Conservation (phyloP, 2,797 vertebrate genomes). For the Ara ararauna region DNA sequence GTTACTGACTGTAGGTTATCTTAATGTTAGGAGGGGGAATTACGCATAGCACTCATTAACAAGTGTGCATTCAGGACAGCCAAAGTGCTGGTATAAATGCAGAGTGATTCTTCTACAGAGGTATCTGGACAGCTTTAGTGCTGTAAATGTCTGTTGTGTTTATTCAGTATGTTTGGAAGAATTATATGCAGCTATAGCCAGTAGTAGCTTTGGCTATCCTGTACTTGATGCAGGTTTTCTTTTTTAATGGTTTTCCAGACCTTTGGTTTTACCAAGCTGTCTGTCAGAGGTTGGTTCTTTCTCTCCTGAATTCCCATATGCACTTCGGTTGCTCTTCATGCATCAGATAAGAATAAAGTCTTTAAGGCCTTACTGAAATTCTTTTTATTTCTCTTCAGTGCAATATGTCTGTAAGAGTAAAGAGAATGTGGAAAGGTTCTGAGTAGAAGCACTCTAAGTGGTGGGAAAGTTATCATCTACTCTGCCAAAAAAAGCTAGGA, state of each 20-base stretch:
- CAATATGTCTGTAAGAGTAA: not conserved
- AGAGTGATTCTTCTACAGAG: constrained; percentile 36
- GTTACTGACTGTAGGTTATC: not conserved
- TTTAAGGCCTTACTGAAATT: not conserved
- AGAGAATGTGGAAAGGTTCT: not conserved
- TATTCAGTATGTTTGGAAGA: constrained; percentile 22
- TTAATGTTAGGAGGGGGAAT: not conserved
- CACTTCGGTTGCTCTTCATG: not conserved
- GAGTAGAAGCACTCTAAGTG: not conserved
- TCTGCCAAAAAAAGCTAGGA: not conserved
- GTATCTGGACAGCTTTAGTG: constrained; percentile 45
- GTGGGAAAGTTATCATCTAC: not conserved
- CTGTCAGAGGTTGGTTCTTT: not conserved
- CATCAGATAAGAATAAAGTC: not conserved
- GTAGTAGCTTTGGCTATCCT: not conserved
- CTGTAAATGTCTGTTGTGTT: constrained; percentile 32
- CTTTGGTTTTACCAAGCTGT: not conserved
- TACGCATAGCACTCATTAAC: not conserved
- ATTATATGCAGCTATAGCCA: not conserved
- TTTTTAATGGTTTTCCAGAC: not conserved
- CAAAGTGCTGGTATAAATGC: constrained; percentile 1
- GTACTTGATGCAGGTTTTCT: not conserved
- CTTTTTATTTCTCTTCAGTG: constrained; percentile 9
- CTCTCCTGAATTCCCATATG: not conserved
- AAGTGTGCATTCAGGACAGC: not conserved